phyloP scores from a whole-genome alignment of 2,888 invertebrate species.

The Erebia aethiops region DNA sequence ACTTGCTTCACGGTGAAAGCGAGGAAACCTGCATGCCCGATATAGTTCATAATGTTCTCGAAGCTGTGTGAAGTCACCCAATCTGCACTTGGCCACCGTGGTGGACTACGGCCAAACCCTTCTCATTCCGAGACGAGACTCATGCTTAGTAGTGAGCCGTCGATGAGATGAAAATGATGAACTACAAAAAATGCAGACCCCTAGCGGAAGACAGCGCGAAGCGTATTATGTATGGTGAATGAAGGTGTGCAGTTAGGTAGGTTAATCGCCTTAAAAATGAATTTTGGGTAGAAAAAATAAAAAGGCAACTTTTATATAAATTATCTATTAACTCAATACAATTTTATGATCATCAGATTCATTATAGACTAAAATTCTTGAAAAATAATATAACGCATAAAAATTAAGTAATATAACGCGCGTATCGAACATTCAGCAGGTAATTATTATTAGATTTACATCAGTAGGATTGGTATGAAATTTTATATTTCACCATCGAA shows the following conservation, averaged over 20 bases:
- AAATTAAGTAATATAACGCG: constrained; percentile 6
- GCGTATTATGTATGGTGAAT: background rate
- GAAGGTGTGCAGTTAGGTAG: background rate
- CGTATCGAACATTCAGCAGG: background rate
- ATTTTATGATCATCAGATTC: constrained; percentile 3
- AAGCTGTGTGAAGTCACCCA: too few relatives aligned
- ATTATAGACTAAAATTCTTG: background rate
- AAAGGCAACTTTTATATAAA: background rate
- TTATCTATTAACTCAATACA: constrained; percentile 11
- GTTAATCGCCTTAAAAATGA: background rate
- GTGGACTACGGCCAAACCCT: too few relatives aligned
- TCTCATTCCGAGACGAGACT: too few relatives aligned
- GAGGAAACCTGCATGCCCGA: too few relatives aligned
- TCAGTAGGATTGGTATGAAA: background rate
- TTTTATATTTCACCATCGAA: background rate
- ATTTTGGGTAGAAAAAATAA: background rate
- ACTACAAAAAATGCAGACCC: too few relatives aligned
- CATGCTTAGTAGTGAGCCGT: too few relatives aligned
- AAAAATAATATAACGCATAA: background rate
- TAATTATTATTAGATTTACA: background rate
- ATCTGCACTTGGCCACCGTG: too few relatives aligned
- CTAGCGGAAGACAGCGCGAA: background rate
- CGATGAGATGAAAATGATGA: too few relatives aligned
- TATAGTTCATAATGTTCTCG: too few relatives aligned
- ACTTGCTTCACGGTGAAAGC: too few relatives aligned